Evolutionary conservation across 2,797 vertebrate genomes (phyloP), one percentile per base, ranked within the genome.

Genomic region (Pipistrellus kuhlii): DNA sequence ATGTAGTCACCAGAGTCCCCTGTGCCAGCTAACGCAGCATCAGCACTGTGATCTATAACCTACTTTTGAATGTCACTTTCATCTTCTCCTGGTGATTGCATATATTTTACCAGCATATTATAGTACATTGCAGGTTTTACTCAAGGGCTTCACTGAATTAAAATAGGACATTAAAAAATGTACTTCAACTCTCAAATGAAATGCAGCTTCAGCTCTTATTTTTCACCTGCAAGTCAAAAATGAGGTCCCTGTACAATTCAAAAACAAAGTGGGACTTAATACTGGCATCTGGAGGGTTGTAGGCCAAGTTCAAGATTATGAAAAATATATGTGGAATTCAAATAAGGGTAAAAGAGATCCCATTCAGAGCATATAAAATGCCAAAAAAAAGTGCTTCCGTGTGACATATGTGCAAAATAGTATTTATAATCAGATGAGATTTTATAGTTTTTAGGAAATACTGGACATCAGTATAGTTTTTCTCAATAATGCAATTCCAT

Each of bases 251-350:
- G 2, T 46, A 53, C 17, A 93, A 96, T 93, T 91, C 94, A 89
- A 80, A 81, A 17, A 69, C 21, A 68, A 96, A 85, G 48, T 15
- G 64, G 44, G 76, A 90, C 66, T 97, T 97, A 97, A 95, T 92
- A 94, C 59, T 85, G 91, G 84, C 83, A 96, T 84, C n/a, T 44
- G 4, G 80, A 97, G 80, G 76, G 72, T 75, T 83, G 53, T 72
- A 83, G 75, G 88, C 73, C 94, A 80, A 89, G 90, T 94, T 96
- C 93, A 97, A 96, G 87, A 94, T 89, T 85, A 97, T 90, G 93
- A 96, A 97, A 96, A 96, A 75, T 27, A 90, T 4, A 87, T 93
- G 86, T 88, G 73, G 94, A 96, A 97, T 96, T 97, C 91, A 96
- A 94, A 90, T 21, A 38, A 93, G n/a, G n/a, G 23, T 23, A 91